Conservation (phyloP, 2,888 invertebrate species). For the Seira musarum region DNA sequence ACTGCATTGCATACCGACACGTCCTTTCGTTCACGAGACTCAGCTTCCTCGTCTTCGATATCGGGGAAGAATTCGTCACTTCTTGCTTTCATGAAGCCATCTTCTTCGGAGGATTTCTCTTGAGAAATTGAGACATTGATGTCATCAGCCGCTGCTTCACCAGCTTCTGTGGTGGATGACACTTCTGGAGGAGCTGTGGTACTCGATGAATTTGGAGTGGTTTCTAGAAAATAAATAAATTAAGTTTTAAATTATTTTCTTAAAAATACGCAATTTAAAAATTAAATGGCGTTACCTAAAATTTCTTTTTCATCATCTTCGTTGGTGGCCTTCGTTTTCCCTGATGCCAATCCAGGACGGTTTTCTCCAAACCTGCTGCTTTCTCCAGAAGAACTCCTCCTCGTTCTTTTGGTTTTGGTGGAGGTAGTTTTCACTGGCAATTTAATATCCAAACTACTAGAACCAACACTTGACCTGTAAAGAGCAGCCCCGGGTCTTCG, state of each 20-base stretch:
- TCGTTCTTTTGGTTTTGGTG: slow-evolving; percentile 40
- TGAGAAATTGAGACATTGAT: slow-evolving; percentile 56
- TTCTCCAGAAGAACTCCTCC: slow-evolving; percentile 43
- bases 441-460: slow-evolving; percentile 33
- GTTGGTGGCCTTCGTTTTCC: slow-evolving; percentile 67
- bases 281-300: slow-evolving; percentile 23
- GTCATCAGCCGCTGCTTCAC: slow-evolving; percentile 39
- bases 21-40: slow-evolving; percentile 46
- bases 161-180: slow-evolving; percentile 33
- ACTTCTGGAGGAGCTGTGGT: slow-evolving; percentile 31
- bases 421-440: slow-evolving; percentile 21
- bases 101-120: slow-evolving; percentile 64
- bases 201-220: slow-evolving; percentile 36
- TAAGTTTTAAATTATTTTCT: neutral
- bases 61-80: slow-evolving; percentile 68
- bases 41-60: slow-evolving; percentile 63
- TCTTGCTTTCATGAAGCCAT: slow-evolving; percentile 62
- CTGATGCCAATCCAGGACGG: slow-evolving; percentile 59
- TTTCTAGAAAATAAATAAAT: slow-evolving; percentile 28
- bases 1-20: slow-evolving; percentile 32
- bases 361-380: slow-evolving; percentile 61
- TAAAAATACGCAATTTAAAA: neutral
- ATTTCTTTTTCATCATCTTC: slow-evolving; percentile 65
- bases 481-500: slow-evolving; percentile 68
- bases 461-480: slow-evolving; percentile 59